Base-by-base conservation (phyloP, 2,113 vertebrate genomes). In the Nycticorax nycticorax region DNA sequence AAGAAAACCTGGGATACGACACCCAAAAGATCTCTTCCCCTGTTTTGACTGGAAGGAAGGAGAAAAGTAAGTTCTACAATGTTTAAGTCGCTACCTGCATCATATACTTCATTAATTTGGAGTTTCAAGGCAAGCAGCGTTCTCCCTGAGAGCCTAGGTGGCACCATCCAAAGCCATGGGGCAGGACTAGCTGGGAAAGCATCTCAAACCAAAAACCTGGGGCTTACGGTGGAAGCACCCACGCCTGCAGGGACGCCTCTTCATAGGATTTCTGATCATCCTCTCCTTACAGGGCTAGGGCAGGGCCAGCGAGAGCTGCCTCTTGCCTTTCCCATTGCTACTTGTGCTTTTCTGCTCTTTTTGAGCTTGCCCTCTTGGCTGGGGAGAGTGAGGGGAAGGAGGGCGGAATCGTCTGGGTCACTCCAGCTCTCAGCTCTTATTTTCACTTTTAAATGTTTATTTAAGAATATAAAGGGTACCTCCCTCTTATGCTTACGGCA, bases 391-490 rank as follows among this genome's bases (percentile, higher is more conserved):
- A 88, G 56, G 33, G 19, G 26, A 57, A 74, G 27, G 21, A 53
- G 47, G 1, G 0, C 27, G n/a, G 60, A 50, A 72, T 24, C 6
- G 0, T 12, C 43, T 39, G 59, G 53, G 55, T 80, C 62, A 72
- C 48, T 41, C 28, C 35, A 39, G 32, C 35, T 85, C 57, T 1
- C 6, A 69, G 73, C 55, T 68, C 41, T 67, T 53, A 43, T 52
- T 66, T 57, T 73, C 43, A 52, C 27, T 83, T 59, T 21, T 14
- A 35, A 94, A 43, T 57, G 89, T 80, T 39, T 59, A 48, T 89
- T 72, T 88, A 92, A 95, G 87, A 78, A 75, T 41, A 83, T 50
- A 67, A 94, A 95, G 62, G 45, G 53, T 47, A 87, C 50, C 60
- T 93, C 47, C 39, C 33, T 66, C 17, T 55, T 75, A 75, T 3